A percentile compares a stretch with the other conserved stretches of the same genome.
Conservation (phyloP, 2,113 vertebrate genomes). For the Thamnophis sirtalis region DNA sequence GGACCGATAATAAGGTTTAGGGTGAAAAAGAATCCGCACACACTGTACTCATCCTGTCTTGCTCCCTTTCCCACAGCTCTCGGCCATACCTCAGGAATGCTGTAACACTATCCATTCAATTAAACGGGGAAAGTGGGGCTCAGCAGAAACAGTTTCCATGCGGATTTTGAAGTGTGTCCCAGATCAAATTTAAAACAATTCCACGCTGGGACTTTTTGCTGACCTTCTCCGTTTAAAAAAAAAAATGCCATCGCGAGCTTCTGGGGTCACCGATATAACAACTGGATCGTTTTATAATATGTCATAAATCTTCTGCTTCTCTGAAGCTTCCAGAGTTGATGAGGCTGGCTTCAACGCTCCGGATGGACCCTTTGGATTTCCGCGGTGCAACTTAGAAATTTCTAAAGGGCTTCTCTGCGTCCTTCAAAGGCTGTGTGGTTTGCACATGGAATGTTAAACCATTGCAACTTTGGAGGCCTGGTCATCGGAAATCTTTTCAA, state of each 20-base stretch:
- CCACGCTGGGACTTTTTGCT: not conserved
- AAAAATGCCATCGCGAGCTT: not conserved
- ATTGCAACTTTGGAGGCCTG: not conserved
- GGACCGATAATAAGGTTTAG: slow-evolving; percentile 22
- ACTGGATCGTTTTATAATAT: slow-evolving; percentile 10
- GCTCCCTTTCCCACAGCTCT: slow-evolving; percentile 40
- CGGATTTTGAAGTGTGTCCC: not conserved
- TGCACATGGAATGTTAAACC: not conserved
- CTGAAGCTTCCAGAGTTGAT: not conserved
- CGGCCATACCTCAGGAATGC: slow-evolving; percentile 31
- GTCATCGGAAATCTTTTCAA: not conserved
- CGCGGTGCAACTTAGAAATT: accelerated
- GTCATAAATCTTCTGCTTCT: slow-evolving; percentile 34
- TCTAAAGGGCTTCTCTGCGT: accelerated
- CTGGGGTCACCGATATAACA: not conserved
- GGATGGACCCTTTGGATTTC: not conserved
- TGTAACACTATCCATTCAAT: not conserved
- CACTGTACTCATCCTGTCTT: not conserved
- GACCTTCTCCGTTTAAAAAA: not conserved
- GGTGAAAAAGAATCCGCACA: not conserved
- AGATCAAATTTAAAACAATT: slow-evolving; percentile 35
- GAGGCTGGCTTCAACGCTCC: not conserved
- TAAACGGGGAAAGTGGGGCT: slow-evolving; percentile 16
- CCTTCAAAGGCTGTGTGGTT: accelerated
- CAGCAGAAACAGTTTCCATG: slow-evolving; percentile 7